Evolutionary conservation across 2,113 vertebrate genomes (phyloP).

Genomic region (Apteryx mantelli): DNA sequence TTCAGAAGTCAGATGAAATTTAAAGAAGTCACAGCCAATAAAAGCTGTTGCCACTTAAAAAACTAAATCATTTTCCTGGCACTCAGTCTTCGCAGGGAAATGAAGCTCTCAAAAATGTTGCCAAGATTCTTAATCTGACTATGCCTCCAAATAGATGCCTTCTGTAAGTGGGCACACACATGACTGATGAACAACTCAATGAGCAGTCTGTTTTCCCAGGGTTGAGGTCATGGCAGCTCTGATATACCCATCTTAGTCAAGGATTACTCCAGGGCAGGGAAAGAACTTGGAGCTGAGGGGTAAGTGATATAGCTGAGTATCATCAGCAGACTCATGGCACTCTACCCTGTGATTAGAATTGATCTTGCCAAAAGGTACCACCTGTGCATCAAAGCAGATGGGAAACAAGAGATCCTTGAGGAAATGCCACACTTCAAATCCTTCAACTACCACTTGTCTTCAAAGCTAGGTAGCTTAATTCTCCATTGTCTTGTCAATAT

Average conservation of each 20-base stretch:
- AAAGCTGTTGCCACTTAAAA: background rate
- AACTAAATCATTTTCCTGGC: background rate
- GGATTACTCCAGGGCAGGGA: background rate
- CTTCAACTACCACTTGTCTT: slow-evolving; percentile 51
- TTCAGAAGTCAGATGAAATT: background rate
- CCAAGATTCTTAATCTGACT: background rate
- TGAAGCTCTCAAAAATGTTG: background rate
- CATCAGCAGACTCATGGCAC: slow-evolving; percentile 10
- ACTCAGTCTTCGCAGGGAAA: background rate
- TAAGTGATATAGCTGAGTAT: slow-evolving; percentile 26
- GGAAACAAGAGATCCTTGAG: slow-evolving; percentile 52
- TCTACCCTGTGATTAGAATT: slow-evolving; percentile 6
- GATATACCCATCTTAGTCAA: background rate
- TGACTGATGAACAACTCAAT: accelerated
- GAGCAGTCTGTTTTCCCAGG: background rate
- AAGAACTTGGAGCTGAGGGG: background rate
- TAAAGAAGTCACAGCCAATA: slow-evolving; percentile 9
- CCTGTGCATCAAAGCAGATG: slow-evolving; percentile 12
- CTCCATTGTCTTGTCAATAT: slow-evolving; percentile 20
- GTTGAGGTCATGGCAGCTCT: background rate
- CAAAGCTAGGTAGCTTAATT: slow-evolving; percentile 36
- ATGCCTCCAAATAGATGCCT: background rate
- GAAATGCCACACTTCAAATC: slow-evolving; percentile 54
- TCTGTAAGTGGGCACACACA: background rate
- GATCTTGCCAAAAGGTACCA: slow-evolving; percentile 51